Percentiles rank a stretch among this genome's conserved stretches.
phyloP scores from a whole-genome alignment of 2,888 invertebrate species.

The Panopea generosa region DNA sequence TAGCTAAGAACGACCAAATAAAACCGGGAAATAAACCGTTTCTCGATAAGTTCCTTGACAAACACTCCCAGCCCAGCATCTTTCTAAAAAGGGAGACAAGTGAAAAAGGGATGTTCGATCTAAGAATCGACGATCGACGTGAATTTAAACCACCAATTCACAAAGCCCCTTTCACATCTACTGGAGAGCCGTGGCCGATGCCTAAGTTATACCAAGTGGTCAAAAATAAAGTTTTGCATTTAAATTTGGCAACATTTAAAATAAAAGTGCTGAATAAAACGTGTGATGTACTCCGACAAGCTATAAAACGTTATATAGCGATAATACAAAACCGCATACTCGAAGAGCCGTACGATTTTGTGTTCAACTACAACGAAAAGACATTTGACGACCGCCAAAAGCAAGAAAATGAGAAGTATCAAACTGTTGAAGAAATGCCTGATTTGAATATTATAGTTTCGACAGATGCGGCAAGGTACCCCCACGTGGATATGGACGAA shows the following conservation, averaged over 20 bases:
- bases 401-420: conserved; percentile 30
- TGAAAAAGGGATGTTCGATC: conserved; percentile 18
- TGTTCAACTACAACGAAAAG: conserved; percentile 49
- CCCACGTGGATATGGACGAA: conserved; percentile 67
- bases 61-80: conserved; percentile 36
- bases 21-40: conserved; percentile 21
- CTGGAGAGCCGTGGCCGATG: conserved; percentile 56
- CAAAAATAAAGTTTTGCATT: conserved; percentile 27
- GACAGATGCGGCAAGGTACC: conserved; percentile 41
- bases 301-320: conserved; percentile 87
- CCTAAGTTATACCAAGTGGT: conserved; percentile 29
- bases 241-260: conserved; percentile 43
- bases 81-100: background rate
- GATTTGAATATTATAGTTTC: conserved; percentile 34
- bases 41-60: conserved; percentile 38
- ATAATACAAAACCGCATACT: conserved; percentile 83
- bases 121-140: conserved; percentile 34
- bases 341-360: conserved; percentile 61
- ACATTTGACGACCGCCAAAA: conserved; percentile 15
- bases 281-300: conserved; percentile 87
- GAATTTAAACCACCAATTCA: conserved; percentile 43
- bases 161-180: conserved; percentile 43
- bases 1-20: too few species aligned
- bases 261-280: conserved; percentile 81
- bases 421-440: conserved; percentile 23